Evolutionary conservation across 2,797 vertebrate species (phyloP).

Genomic region (Enteromius unitaeniatus): DNA sequence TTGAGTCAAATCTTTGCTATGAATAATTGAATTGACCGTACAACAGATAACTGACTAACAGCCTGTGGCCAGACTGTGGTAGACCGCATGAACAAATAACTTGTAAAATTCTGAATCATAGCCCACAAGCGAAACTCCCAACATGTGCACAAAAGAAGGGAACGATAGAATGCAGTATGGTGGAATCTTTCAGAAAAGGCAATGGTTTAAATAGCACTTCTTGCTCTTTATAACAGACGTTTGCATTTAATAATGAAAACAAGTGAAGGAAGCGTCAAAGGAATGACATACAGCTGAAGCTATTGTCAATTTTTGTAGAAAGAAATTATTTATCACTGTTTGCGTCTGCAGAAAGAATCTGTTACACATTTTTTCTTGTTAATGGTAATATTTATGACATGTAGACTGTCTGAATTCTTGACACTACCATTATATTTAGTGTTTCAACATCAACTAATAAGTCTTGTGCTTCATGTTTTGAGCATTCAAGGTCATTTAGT

Average conservation of each 20-base stretch:
- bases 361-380: neutral
- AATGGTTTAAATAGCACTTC: neutral
- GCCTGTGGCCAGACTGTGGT: slow-evolving; percentile 3
- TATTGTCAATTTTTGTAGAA: neutral
- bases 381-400: neutral
- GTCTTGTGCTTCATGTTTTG: neutral
- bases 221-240: neutral
- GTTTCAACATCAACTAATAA: neutral
- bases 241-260: neutral
- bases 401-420: neutral
- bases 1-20: neutral
- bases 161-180: neutral
- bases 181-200: neutral
- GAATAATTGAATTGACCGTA: slow-evolving; percentile 8
- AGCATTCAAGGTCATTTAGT: neutral
- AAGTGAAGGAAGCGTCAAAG: neutral
- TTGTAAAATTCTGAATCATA: neutral
- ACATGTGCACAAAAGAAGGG: neutral
- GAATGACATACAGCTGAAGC: neutral
- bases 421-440: neutral
- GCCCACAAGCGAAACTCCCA: neutral
- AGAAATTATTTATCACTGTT: neutral
- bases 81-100: neutral
- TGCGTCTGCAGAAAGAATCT: neutral
- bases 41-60: slow-evolving; percentile 1